A percentile compares a stretch with the other conserved stretches of the same genome.
Conservation (phyloP, 2,113 vertebrate species). For the Halcyon malimbica region DNA sequence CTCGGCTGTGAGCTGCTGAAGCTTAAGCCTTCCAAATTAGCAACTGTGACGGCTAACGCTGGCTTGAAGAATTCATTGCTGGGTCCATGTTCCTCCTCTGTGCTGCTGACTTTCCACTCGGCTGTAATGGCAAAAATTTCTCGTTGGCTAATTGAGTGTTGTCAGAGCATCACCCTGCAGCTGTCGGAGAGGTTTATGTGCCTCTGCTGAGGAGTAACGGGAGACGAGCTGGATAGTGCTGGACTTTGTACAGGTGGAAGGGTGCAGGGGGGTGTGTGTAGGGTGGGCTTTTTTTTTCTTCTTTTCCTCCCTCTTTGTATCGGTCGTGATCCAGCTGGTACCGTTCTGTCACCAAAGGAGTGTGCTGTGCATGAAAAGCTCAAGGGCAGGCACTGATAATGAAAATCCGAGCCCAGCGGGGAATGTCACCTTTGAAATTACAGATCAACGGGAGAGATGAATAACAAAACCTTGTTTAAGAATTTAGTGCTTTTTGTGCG, state of each 20-base stretch:
- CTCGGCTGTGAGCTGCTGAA: not conserved
- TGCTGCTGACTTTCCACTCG: not conserved
- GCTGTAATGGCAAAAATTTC: not conserved
- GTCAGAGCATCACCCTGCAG: not conserved
- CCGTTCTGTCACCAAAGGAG: not conserved
- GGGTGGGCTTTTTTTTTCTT: accelerated
- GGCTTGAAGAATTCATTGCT: slow-evolving; percentile 19
- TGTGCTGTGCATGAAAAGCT: not conserved
- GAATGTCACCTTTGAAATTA: slow-evolving; percentile 22
- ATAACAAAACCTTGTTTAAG: not conserved
- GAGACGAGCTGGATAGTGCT: not conserved
- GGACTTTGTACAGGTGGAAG: not conserved
- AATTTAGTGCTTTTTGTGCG: not conserved
- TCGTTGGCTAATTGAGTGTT: not conserved
- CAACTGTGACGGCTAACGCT: not conserved
- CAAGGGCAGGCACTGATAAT: not conserved
- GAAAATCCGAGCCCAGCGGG: not conserved
- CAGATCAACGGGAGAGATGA: not conserved
- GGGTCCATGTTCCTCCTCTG: not conserved
- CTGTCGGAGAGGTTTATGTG: not conserved
- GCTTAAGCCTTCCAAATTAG: not conserved
- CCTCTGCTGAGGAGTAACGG: not conserved
- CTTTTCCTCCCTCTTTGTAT: accelerated
- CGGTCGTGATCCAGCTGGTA: not conserved
- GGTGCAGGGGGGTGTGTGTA: not conserved